Base-by-base conservation (phyloP, 1,140 invertebrate genomes). In the Scaptomyza graminum region DNA sequence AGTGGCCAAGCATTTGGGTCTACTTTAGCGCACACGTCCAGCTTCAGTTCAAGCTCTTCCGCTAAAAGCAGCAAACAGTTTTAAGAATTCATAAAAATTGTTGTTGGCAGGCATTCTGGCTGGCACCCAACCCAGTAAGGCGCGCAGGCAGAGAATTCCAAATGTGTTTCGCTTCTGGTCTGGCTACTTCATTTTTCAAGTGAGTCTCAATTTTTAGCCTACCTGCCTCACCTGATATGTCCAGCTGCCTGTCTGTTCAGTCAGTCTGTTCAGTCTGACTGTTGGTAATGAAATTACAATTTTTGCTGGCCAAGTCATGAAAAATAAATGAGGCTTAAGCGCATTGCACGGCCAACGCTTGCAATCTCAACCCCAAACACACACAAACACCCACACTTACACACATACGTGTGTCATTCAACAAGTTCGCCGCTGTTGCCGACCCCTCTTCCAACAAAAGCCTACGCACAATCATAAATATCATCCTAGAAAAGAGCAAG, bases 281-380 rank as follows among this genome's bases (percentile, higher is more conserved):
- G 66, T 75, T 85, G 78, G 75, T 90, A 90, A 90, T 90, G 87
- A 89, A 90, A 90, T 90, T 90, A 90, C 85, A 90, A 85, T 90
- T 85, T 90, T 79, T 85, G 81, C 84, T 74, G 78, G 79, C 76
- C 75, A 70, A 81, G 63, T 56, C 76, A 90, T 90, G 87, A 90
- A 90, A 90, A 85, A 90, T 90, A 90, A 90, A 90, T 90, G 87
- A 90, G 81, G 80, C 81, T 75, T 90, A 90, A 90, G 87, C 81
- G 74, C 83, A 79, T 82, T 83, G 77, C 79, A 73, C 15, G 52
- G 67, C 46, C 46, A 50, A 52, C 34, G 52, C 63, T 41, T 69
- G 61, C 73, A 75, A 78, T 78, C 71, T 69, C 55, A 69, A 65
- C 41, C 61, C 60, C 63, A 73, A 39, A 61, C 15, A 56, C 12